Evolutionary conservation across 2,888 invertebrate genomes (phyloP), one percentile per base, ranked within the genome.

Genomic region (Hofmannophila pseudospretella): DNA sequence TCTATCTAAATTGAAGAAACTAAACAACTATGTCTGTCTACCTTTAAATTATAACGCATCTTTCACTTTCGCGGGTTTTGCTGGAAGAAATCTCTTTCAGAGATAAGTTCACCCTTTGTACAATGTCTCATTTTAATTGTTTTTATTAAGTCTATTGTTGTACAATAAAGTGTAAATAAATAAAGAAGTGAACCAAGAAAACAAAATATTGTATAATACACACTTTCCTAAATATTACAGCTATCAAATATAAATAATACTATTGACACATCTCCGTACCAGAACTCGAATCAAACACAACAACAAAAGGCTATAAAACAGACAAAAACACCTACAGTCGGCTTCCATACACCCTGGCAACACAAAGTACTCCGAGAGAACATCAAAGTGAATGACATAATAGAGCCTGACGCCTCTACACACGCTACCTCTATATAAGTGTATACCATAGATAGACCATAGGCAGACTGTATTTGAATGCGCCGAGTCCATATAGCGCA

Each of bases 331-430:
- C 45, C 49, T 45, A 51, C 47, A 51, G 48, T 44, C 45, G 49
- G 44, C 37, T 45, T 54, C 51, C 47, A 46, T 56, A 42, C 44
- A 45, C 47, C 53, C 44, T 22, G 29, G 20, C 33, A 47, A 49
- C 47, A 43, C 48, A 51, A 45, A 52, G 54, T 54, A 65, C 59
- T 46, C 41, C 43, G 43, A 47, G 54, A 47, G 54, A 43, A 72
- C 76, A 71, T 84, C 82, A 81, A 80, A 84, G 80, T 69, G 73
- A 77, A 77, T 82, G 82, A 80, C 77, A 16, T 16, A 16, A 16
- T 16, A 16, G 16, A 16, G 11, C 20, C 8, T n/a, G 16, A 32
- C 10, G 30, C 25, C 26, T 4, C 32, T 8, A 9, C 12, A 27
- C 5, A n/a, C 23, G 3, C 23, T 23, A 23, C 23, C 4, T 3